These are phyloP conservation scores for Acipenser transmontanus DNA, from an alignment of 2,797 vertebrate species.

Conservation along the genomic window DNA sequence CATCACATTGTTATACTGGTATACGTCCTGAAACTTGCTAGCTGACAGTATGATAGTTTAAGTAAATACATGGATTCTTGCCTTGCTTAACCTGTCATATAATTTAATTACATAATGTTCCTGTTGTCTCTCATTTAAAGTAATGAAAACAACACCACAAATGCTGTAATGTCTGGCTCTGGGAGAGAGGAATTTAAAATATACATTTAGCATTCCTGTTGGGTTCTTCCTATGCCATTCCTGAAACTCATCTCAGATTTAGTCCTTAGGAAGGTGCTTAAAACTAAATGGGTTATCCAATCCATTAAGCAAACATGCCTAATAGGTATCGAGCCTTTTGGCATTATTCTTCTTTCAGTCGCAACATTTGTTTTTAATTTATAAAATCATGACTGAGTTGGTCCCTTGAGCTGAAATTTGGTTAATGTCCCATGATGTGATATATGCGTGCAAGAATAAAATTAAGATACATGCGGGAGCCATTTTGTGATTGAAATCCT, in stretches of 20 bases:
- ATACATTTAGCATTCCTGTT: slow-evolving; percentile 21
- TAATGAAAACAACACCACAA: neutral
- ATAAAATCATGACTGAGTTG: slow-evolving; percentile 53
- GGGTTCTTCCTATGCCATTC: neutral
- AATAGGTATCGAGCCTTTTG: slow-evolving; percentile 53
- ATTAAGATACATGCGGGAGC: slow-evolving; percentile 61
- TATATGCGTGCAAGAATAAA: slow-evolving; percentile 57
- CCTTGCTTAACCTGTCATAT: slow-evolving; percentile 2
- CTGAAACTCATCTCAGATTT: slow-evolving; percentile 16
- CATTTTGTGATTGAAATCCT: slow-evolving; percentile 60
- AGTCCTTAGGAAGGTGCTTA: slow-evolving; percentile 34
- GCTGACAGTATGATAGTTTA: slow-evolving; percentile 32
- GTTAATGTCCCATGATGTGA: slow-evolving; percentile 69
- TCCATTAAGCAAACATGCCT: slow-evolving; percentile 59
- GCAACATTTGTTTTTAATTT: slow-evolving; percentile 78
- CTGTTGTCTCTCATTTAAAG: slow-evolving; percentile 1
- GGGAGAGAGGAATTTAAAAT: neutral
- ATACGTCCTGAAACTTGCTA: no score
- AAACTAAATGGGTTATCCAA: slow-evolving; percentile 58
- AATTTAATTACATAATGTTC: slow-evolving; percentile 1
- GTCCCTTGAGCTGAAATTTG: slow-evolving; percentile 57
- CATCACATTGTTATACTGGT: no score
- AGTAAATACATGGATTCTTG: neutral
- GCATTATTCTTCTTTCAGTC: slow-evolving; percentile 53
- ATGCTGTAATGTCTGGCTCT: neutral